Evolutionary conservation across 1,140 invertebrate species (phyloP).

Genomic region (Notospermus geniculatus): DNA sequence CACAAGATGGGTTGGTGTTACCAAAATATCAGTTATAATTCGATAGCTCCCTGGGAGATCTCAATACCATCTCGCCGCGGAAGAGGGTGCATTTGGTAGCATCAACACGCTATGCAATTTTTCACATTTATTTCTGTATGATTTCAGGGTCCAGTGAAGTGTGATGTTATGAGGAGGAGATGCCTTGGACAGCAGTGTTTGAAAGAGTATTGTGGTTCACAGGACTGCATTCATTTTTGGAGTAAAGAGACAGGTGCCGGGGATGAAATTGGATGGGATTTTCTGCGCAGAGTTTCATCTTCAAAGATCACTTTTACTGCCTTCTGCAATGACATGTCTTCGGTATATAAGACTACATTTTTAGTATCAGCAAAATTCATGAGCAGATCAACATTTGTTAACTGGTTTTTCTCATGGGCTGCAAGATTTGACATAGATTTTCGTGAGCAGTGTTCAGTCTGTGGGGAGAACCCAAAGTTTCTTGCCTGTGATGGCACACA

Average conservation of each 20-base stretch:
- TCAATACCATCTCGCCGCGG: too few species aligned
- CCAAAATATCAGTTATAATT: too few species aligned
- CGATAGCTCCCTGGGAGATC: too few species aligned
- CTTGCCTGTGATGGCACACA: conserved; percentile 25
- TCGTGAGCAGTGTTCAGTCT: conserved; percentile 11
- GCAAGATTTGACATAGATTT: conserved; percentile 21
- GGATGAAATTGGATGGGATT: conserved; percentile 26
- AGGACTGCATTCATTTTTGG: conserved; percentile 14
- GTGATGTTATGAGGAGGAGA: too few species aligned
- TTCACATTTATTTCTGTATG: too few species aligned
- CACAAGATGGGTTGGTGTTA: too few species aligned
- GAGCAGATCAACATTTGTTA: conserved; percentile 8
- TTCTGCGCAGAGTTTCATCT: conserved; percentile 16
- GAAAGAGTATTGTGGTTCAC: too few species aligned
- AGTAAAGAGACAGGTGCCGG: conserved; percentile 21
- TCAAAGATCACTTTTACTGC: conserved; percentile 17
- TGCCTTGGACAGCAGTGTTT: too few species aligned
- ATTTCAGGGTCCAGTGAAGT: too few species aligned
- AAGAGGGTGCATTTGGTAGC: too few species aligned
- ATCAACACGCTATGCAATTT: too few species aligned
- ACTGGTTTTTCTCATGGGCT: conserved; percentile 26
- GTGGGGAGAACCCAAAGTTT: conserved; percentile 18
- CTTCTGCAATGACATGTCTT: conserved; percentile 14
- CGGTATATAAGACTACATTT: conserved; percentile 10
- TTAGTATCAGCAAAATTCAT: conserved; percentile 16